Evolutionary conservation across 2,113 vertebrate species (phyloP), one percentile per base, ranked within the genome.

Genomic region (Ivindomyrus marchei): DNA sequence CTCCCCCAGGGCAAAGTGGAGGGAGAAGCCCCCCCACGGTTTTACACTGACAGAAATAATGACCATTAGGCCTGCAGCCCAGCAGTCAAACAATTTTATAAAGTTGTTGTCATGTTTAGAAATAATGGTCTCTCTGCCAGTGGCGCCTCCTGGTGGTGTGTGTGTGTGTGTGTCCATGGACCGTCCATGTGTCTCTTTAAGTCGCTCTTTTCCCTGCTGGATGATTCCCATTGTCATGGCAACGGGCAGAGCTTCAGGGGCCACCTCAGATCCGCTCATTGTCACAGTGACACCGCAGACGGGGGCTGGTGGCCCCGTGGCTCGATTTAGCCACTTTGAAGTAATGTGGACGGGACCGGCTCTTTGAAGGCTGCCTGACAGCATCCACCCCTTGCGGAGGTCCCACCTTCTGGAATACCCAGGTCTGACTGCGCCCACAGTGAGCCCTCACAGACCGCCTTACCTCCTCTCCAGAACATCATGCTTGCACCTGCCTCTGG

Each of bases 211-310:
- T 11, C 47, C n/a, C n/a, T 89, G 47, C 47, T 53, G 74, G 11
- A 83, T 31, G n/a, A 77, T 39, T 24, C 50, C 17, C 36, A 77
- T 89, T 89, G 47, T 49, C 50, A 50, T 80, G 52, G 89, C 17
- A 52, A 89, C 47, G 3, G 31, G 49, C 74, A 53, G 49, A 46
- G 13, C 24, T 49, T 31, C 6, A 13, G 74, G 74, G 74, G 13
- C 46, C 27, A n/a, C 89, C 77, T 90, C 89, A 36, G 52, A 90
- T 46, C 31, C 4, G 83, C 10, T 90, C 83, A 89, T 84, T n/a
- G 52, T 89, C 80, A 85, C 15, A 8, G 77, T 27, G 52, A 89
- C 50, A 56, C 19, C 9, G 52, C 2, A 42, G 19, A 21, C 9
- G 36, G 9, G 13, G 27, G 46, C 88, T 39, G 58, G 70, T 84